phyloP scores from a whole-genome alignment of 2,113 vertebrate genomes.

The Empidonax alnorum region DNA sequence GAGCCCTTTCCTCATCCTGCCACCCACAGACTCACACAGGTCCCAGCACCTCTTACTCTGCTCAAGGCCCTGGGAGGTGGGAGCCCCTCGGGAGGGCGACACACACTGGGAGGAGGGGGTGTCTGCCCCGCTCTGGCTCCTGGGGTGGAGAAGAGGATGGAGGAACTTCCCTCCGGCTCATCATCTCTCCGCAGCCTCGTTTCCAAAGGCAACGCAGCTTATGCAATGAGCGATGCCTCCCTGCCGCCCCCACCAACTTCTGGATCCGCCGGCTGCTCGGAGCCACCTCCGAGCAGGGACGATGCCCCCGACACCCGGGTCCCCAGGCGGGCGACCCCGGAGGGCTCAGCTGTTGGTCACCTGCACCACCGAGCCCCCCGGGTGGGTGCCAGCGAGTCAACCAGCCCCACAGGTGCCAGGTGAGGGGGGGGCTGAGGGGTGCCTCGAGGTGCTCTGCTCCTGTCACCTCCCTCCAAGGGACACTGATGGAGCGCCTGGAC shows the following conservation, averaged over 20 bases:
- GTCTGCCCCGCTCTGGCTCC: background rate
- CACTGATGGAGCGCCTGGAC: accelerated
- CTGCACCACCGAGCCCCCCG: accelerated
- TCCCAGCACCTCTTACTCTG: background rate
- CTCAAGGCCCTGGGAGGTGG: accelerated
- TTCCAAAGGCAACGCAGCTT: constrained; percentile 63
- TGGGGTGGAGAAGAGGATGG: background rate
- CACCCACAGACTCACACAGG: background rate
- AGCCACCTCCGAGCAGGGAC: background rate
- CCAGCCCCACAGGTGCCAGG: background rate
- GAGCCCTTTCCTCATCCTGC: background rate
- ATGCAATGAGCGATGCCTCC: constrained; percentile 50
- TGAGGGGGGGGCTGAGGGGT: background rate
- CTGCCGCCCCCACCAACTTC: constrained; percentile 38
- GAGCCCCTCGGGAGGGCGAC: background rate
- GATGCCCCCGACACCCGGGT: accelerated
- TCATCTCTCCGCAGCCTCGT: constrained; percentile 8
- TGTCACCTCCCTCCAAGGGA: background rate
- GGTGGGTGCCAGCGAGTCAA: background rate
- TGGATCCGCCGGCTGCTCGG: background rate
- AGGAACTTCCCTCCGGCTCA: constrained; percentile 32
- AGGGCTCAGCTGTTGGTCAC: background rate
- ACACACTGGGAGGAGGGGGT: accelerated
- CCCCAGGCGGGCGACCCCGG: accelerated
- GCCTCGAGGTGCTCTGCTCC: background rate